Conservation (phyloP, 2,797 vertebrate species). For the Typhlichthys eigenmanni region DNA sequence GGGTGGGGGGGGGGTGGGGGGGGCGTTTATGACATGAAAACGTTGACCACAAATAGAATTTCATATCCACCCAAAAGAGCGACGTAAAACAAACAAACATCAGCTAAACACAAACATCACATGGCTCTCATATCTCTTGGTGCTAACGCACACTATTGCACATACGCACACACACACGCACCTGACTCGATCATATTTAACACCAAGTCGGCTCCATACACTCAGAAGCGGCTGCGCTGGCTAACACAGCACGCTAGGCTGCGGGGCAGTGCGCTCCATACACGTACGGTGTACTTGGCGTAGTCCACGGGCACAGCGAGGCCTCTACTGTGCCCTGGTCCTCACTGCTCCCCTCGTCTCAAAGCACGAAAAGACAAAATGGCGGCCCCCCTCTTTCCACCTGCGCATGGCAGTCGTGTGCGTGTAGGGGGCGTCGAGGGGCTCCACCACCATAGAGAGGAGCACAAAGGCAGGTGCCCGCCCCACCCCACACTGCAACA, state of each 20-base stretch:
- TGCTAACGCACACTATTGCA: background rate
- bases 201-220: conserved; percentile 26
- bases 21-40: no score
- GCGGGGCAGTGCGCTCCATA: conserved; percentile 61
- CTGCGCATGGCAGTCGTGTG: background rate
- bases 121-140: conserved; percentile 13
- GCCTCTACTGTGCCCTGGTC: conserved; percentile 58
- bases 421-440: conserved; percentile 26
- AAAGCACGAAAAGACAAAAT: conserved; percentile 5
- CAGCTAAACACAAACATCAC: background rate
- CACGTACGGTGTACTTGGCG: conserved; percentile 41
- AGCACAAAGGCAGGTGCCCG: conserved; percentile 62
- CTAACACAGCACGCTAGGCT: conserved; percentile 66
- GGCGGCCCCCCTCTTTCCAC: conserved; percentile 24
- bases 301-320: conserved; percentile 34
- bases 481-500: conserved; percentile 43
- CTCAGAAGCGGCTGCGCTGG: conserved; percentile 55
- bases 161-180: conserved; percentile 25
- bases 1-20: conserved; percentile 5
- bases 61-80: no score
- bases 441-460: conserved; percentile 32
- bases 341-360: conserved; percentile 26
- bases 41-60: no score
- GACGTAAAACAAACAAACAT: background rate
- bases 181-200: background rate